Base-by-base conservation (phyloP, 2,113 vertebrate genomes). In the Orthonyx spaldingii region DNA sequence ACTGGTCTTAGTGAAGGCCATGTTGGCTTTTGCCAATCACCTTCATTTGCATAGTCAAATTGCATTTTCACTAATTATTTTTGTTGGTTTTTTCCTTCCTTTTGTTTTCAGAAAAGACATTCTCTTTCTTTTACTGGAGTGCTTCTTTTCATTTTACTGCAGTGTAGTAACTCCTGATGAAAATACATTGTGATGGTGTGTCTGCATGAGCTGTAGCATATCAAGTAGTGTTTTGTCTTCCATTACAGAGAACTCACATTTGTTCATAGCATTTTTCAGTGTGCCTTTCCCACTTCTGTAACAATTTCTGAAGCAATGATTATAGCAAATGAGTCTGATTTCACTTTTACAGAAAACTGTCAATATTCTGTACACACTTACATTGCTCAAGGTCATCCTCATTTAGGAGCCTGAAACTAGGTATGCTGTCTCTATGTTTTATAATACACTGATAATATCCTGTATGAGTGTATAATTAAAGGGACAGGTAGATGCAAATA, bases 281-380 rank as follows among this genome's bases (percentile, higher is more conserved):
- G 9, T 74, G 41, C 27, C n/a, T 68, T 79, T 86, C 30, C 64
- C 41, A 74, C 9, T 65, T 79, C 30, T 76, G 0, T 53, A 27
- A 33, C 11, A 77, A 52, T 39, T 91, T 80, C 15, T 65, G 41
- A 63, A 84, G 28, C 46, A 87, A 14, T 74, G 11, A 21, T 77
- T 72, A 15, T 27, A 59, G 47, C 37, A 75, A 61, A 57, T 30
- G 3, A 75, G 18, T 47, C 6, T 35, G 27, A 55, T 65, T 75
- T 41, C 24, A 26, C 6, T 59, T 74, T 17, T 50, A 44, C 18
- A 22, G 57, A 61, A 87, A 74, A 65, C 41, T 93, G 12, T 55
- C 1, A 0, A 0, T 93, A 21, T 77, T 82, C 12, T 42, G 0
- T 35, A 42, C 5, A 42, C 7, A 4, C 4, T 39, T 47, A 27